Percentiles rank a stretch among this genome's conserved stretches.
phyloP scores from a whole-genome alignment of 2,797 vertebrate species.

The Heliangelus exortis region DNA sequence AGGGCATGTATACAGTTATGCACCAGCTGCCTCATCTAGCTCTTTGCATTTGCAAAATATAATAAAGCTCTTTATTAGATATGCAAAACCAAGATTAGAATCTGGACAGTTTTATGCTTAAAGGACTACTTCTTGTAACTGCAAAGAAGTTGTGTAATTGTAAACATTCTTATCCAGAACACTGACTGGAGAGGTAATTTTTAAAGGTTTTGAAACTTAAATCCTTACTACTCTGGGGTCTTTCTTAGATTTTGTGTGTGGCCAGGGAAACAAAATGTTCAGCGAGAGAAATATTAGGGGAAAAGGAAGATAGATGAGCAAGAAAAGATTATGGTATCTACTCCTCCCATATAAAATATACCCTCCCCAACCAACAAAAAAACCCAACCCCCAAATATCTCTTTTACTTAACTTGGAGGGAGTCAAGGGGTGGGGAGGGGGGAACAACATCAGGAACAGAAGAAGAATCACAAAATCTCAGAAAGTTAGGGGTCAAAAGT shows the following conservation, averaged over 20 bases:
- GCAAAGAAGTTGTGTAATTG: background rate
- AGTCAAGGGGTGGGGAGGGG: too few species aligned
- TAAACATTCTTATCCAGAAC: background rate
- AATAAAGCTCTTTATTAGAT: constrained; percentile 46
- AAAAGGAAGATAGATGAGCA: background rate
- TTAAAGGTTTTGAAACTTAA: background rate
- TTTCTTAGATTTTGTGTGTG: background rate
- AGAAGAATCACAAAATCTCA: too few species aligned
- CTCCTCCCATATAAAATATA: background rate
- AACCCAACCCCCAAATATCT: background rate
- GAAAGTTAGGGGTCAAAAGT: too few species aligned
- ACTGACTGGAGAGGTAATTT: background rate
- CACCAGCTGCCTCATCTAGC: constrained; percentile 59
- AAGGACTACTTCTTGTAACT: background rate
- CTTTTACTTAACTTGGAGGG: background rate
- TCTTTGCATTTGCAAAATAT: constrained; percentile 13
- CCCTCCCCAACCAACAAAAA: background rate
- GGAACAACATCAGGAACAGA: too few species aligned
- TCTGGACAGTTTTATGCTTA: background rate
- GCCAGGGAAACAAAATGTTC: background rate
- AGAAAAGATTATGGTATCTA: background rate
- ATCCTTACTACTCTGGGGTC: background rate
- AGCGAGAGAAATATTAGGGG: background rate
- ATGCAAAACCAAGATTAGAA: constrained; percentile 18
- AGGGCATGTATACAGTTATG: constrained; percentile 26